Conservation (phyloP, 2,113 vertebrate species). For the Condylura cristata region DNA sequence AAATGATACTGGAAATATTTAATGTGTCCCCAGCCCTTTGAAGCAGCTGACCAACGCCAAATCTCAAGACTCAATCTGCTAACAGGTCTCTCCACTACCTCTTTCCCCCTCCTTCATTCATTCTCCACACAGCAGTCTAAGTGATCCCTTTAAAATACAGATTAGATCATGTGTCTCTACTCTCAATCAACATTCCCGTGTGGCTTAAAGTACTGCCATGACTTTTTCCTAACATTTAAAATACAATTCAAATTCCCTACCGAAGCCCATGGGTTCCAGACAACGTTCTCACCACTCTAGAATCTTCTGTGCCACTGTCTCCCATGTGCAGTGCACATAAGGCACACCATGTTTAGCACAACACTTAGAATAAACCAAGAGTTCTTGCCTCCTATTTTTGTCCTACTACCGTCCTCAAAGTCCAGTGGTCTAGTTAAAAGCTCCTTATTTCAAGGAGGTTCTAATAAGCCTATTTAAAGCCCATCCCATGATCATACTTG, state of each 20-base stretch:
- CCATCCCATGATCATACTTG: too few relatives aligned
- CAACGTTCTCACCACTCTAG: neutral
- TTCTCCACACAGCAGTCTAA: neutral
- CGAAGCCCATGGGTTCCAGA: too few relatives aligned
- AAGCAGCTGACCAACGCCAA: neutral
- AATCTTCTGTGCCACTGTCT: neutral
- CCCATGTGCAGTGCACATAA: neutral
- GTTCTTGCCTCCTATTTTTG: neutral
- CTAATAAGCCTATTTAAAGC: neutral
- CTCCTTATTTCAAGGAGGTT: neutral
- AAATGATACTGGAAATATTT: neutral
- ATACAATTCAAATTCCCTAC: neutral
- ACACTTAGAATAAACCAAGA: neutral
- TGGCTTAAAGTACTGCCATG: neutral
- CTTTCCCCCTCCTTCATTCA: neutral
- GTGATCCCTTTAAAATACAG: neutral
- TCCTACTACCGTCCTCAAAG: neutral
- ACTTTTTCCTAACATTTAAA: neutral
- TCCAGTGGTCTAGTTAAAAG: neutral
- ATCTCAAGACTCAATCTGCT: neutral
- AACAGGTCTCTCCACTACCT: neutral
- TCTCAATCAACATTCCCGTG: neutral
- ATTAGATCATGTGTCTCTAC: neutral
- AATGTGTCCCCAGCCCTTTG: neutral
- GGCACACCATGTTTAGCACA: neutral